phyloP scores from a whole-genome alignment of 30 jellyfish, hydroid and myxozoan species.

The Clytia hemisphaerica region DNA sequence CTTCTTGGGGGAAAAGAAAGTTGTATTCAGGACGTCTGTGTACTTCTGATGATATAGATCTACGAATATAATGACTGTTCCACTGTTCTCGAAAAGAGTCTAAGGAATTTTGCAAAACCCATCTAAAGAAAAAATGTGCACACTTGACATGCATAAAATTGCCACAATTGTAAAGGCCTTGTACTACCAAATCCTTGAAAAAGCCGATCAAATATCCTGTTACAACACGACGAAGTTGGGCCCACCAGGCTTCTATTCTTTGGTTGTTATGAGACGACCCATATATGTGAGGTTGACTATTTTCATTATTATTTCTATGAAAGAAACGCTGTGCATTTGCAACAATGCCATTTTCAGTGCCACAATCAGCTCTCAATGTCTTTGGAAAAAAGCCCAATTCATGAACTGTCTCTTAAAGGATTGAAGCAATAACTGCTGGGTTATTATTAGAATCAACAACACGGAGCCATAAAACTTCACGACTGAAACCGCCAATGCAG shows the following conservation, averaged over 20 bases:
- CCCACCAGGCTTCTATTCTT: slow-evolving; percentile 42
- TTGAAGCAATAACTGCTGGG: slow-evolving; percentile 30
- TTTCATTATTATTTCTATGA: slow-evolving; percentile 14
- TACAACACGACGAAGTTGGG: no score
- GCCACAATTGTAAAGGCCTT: no score
- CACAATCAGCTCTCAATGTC: slow-evolving; percentile 27
- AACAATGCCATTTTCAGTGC: slow-evolving; percentile 47
- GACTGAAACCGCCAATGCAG: slow-evolving; percentile 50
- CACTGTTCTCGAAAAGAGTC: background rate
- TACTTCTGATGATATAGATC: background rate
- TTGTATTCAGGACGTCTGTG: background rate
- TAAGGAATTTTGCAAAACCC: background rate
- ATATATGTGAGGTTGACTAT: slow-evolving; percentile 36
- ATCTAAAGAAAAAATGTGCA: background rate
- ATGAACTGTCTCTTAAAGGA: slow-evolving; percentile 32
- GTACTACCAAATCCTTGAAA: no score
- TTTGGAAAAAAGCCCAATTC: slow-evolving; percentile 22
- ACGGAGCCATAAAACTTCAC: slow-evolving; percentile 33
- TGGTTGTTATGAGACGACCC: slow-evolving; percentile 65
- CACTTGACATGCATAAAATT: no score
- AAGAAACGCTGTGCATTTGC: slow-evolving; percentile 51
- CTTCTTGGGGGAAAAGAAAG: background rate
- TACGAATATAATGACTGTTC: background rate
- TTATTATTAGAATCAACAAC: slow-evolving; percentile 35
- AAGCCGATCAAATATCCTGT: no score